Evolutionary conservation across 2,888 invertebrate genomes (phyloP), one percentile per base, ranked within the genome.

Genomic region (Morpho helenor): DNA sequence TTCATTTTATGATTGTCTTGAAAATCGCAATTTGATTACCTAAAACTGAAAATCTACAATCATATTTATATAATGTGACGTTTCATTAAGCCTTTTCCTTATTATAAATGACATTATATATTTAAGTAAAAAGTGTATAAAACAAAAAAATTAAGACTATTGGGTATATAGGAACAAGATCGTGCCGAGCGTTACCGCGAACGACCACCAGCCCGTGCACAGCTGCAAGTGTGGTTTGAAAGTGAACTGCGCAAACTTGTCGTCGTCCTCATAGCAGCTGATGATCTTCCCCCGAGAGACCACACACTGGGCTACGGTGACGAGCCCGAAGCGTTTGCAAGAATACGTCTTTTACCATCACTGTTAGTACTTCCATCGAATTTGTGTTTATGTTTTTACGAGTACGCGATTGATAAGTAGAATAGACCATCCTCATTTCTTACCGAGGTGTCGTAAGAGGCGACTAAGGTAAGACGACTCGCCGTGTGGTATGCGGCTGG

Each of bases 221-320:
- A 97, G 84, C 93, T 98, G 66, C 97, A 97, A 80, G 95, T 97
- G 57, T 96, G 96, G 94, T 97, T 97, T 88, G 96, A 97, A 76
- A 93, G 94, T 60, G 96, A 96, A 73, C 92, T 96, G 61, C 93
- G 93, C 70, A 96, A 97, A 74, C 90, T 98, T 58, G 95, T 96
- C 8, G 96, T 97, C 39, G 95, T 96, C 6, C 93, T 98, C 52
- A 93, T 97, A 76, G 96, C 96, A 4, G 97, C 95, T 7, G 96
- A 97, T 74, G 96, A 96, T 79, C 89, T 98, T 66, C 95, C 96
- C 31, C 80, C 94, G 0, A 91, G 97, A 45, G 96, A 96, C 76
- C 96, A 96, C 68, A 93, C 93, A 40, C 87, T 94, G 50, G 96
- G 96, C 41, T 95, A 94, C 73, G 96, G 96, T 7, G 91, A 92